A percentile compares a stretch with the other conserved stretches of the same genome.
phyloP scores from a whole-genome alignment of 92 coral and sea anemone genomes.

The Paramuricea clavata region DNA sequence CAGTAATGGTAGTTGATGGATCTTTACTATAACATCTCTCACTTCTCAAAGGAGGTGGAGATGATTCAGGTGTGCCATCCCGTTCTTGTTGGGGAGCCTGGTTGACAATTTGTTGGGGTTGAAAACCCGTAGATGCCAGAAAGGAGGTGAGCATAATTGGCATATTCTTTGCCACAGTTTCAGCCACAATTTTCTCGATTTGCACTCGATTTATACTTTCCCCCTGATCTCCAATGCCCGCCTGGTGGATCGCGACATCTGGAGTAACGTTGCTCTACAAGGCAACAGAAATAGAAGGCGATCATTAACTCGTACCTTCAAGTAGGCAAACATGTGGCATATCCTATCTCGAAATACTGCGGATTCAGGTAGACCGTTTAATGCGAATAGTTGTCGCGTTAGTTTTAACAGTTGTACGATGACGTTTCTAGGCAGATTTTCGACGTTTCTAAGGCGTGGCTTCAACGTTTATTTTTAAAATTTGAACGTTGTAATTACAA shows the following conservation, averaged over 20 bases:
- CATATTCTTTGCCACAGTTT: conserved; percentile 7
- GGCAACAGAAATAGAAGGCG: not conserved
- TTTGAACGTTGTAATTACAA: no score
- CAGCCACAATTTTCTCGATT: not conserved
- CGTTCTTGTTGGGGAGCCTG: not conserved
- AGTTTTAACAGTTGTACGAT: no score
- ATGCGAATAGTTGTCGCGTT: no score
- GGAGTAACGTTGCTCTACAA: conserved; percentile 3
- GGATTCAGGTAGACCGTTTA: no score
- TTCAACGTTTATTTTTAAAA: no score
- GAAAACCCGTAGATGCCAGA: not conserved
- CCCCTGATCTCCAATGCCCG: not conserved
- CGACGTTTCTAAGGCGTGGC: no score
- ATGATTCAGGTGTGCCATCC: not conserved
- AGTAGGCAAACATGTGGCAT: not conserved
- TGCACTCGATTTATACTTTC: not conserved
- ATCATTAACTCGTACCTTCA: conserved; percentile 12
- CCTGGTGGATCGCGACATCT: conserved; percentile 18
- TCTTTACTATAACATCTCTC: no score
- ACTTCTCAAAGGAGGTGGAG: no score
- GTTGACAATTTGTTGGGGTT: not conserved
- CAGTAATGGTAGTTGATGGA: conserved; percentile 37
- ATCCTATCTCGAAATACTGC: not conserved
- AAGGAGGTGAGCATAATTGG: not conserved
- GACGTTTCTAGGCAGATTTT: no score